A percentile compares a stretch with the other conserved stretches of the same genome.
Evolutionary conservation across 2,113 vertebrate species (phyloP).

Genomic region (Saguinus imperator): DNA sequence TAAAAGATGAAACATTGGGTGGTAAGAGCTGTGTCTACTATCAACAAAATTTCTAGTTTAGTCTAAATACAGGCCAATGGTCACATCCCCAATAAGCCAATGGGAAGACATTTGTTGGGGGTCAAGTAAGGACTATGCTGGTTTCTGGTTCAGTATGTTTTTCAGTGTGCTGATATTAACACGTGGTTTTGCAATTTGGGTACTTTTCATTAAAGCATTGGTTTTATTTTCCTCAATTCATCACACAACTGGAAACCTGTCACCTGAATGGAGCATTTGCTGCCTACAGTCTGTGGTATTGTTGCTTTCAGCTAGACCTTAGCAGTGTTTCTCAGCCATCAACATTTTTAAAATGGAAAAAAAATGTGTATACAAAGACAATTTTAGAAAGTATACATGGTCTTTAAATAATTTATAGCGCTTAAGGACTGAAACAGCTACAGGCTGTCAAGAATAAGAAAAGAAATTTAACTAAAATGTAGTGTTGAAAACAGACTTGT

Average conservation of each 20-base stretch:
- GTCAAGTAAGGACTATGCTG: not conserved
- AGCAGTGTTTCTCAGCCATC: not conserved
- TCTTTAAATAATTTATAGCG: not conserved
- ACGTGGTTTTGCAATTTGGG: not conserved
- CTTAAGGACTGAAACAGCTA: not conserved
- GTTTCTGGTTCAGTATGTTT: not conserved
- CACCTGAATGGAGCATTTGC: not conserved
- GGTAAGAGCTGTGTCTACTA: not conserved
- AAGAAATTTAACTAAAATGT: not conserved
- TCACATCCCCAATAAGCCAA: not conserved
- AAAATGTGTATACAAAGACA: not conserved
- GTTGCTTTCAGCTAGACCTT: not conserved
- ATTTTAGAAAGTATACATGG: not conserved
- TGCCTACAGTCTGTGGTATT: not conserved
- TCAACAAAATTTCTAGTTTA: not conserved
- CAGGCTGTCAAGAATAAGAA: not conserved
- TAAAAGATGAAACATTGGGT: not conserved
- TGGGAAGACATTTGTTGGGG: not conserved
- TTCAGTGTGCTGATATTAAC: not conserved
- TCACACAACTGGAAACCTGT: not conserved
- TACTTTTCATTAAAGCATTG: not conserved
- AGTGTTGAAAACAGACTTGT: not conserved
- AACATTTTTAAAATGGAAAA: not conserved
- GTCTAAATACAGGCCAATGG: not conserved
- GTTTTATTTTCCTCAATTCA: not conserved